Percentiles rank a stretch among this genome's conserved stretches.
Conservation (phyloP, 1,140 invertebrate genomes). For the Doryteuthis pealeii region DNA sequence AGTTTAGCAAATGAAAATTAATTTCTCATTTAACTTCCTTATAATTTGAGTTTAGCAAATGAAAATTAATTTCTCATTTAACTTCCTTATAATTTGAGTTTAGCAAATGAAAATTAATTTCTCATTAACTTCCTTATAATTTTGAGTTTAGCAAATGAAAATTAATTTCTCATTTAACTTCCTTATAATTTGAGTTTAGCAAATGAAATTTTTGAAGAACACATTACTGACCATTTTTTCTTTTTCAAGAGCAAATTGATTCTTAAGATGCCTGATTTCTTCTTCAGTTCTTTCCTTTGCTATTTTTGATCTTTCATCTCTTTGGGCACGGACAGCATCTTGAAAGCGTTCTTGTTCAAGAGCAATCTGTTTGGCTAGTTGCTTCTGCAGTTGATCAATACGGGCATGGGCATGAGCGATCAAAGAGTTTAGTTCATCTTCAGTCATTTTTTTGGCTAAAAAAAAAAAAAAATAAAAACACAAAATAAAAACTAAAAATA, state of each 20-base stretch:
- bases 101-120: no score
- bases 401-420: conserved; percentile 64
- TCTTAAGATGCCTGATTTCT: conserved; percentile 40
- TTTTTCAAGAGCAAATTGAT: conserved; percentile 48
- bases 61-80: no score
- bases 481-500: no score
- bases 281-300: conserved; percentile 33
- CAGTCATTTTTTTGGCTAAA: conserved; percentile 57
- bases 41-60: no score
- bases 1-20: no score
- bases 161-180: no score
- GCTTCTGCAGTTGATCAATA: conserved; percentile 63
- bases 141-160: no score
- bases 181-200: no score
- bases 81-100: no score
- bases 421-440: conserved; percentile 63
- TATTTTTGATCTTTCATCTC: conserved; percentile 46
- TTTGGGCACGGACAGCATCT: conserved; percentile 49
- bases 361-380: conserved; percentile 60
- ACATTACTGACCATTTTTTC: conserved; percentile 49
- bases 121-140: no score
- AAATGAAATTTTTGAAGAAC: no score
- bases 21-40: no score
- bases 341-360: conserved; percentile 51
- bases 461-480: conserved; percentile 6